Evolutionary conservation across 2,888 invertebrate genomes (phyloP), one percentile per base, ranked within the genome.

Genomic region (Agelastica alni): DNA sequence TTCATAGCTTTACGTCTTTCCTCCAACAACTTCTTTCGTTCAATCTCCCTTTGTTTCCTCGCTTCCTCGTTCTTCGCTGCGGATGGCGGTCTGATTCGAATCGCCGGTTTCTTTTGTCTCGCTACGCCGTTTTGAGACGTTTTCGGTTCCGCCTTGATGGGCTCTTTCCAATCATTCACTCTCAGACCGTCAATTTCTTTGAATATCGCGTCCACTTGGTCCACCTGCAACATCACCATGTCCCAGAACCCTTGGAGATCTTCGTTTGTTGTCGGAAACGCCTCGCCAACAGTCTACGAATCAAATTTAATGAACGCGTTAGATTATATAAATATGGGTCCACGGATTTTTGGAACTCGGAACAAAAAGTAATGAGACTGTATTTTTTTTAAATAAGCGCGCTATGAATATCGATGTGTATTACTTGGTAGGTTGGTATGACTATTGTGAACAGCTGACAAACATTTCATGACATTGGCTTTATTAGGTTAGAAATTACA

Each of bases 241-340:
- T 97, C 96, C 96, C 96, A 97, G 80, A 97, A 97, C 1, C 96
- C 97, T 68, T 91, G 93, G 59, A 97, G 80, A 76, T 97, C 97
- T 66, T 91, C 88, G 61, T 85, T 80, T 1, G 93, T 95, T 5
- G 96, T 96, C 5, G 91, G 92, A 77, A 92, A 94, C 58, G 86
- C 88, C 70, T 93, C 93, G 59, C 86, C 89, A 16, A 82, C 82
- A 78, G 66, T 85, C 88, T 47, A 14, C n/a, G n/a, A n/a, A n/a
- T n/a, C n/a, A n/a, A n/a, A n/a, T n/a, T n/a, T n/a, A n/a, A n/a
- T n/a, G n/a, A n/a, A n/a, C n/a, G n/a, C n/a, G n/a, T n/a, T n/a
- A n/a, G n/a, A n/a, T n/a, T n/a, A n/a, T n/a, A n/a, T n/a, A n/a
- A n/a, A n/a, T n/a, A n/a, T n/a, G n/a, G n/a, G n/a, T n/a, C n/a